phyloP scores from a whole-genome alignment of 2,888 invertebrate species.

The Calameuta idolon region DNA sequence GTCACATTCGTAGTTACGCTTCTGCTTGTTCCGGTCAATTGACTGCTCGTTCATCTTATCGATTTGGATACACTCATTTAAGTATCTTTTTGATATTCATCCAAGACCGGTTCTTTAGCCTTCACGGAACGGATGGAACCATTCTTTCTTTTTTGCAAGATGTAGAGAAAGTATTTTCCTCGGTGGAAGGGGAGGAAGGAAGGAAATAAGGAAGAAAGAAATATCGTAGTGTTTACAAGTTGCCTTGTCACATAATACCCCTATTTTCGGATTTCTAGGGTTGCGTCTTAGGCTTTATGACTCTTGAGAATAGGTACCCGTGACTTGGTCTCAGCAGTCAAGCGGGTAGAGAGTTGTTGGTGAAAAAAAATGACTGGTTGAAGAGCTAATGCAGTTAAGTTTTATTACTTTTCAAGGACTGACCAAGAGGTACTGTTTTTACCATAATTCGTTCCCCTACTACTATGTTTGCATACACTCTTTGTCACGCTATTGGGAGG shows the following conservation, averaged over 20 bases:
- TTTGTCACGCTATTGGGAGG: slow-evolving; percentile 61
- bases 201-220: background rate
- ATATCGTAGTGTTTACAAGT: background rate
- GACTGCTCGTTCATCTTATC: background rate
- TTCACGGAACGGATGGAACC: background rate
- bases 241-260: slow-evolving; percentile 20
- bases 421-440: slow-evolving; percentile 49
- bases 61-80: background rate
- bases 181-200: background rate
- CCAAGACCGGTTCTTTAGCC: background rate
- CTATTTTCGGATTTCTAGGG: slow-evolving; percentile 26
- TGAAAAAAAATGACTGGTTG: slow-evolving; percentile 25
- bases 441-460: slow-evolving; percentile 51
- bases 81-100: background rate
- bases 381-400: slow-evolving; percentile 50
- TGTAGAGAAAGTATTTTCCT: background rate
- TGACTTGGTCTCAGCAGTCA: slow-evolving; percentile 19
- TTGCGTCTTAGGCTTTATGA: slow-evolving; percentile 36
- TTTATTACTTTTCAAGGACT: slow-evolving; percentile 54
- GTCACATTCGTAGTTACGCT: background rate
- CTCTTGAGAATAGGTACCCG: slow-evolving; percentile 29
- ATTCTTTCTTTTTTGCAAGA: background rate
- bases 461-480: slow-evolving; percentile 59
- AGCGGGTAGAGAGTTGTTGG: slow-evolving; percentile 38
- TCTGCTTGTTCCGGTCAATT: background rate